Evolutionary conservation across 2,113 vertebrate genomes (phyloP), one percentile per base, ranked within the genome.

Genomic region (Pelusios castaneus): DNA sequence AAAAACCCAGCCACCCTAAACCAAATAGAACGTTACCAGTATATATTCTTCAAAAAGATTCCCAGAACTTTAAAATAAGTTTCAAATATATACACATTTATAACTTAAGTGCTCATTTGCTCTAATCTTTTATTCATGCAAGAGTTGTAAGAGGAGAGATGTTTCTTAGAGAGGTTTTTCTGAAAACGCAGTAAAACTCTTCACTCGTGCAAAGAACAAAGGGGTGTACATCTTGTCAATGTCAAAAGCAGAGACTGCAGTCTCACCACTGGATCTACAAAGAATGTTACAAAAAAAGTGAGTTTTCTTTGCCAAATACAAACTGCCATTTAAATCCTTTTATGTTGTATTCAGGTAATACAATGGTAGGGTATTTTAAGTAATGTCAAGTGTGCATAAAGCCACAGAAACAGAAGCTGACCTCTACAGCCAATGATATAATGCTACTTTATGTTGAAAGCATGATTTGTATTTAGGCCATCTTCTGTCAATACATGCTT

Each of bases 181-280:
- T 4, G 99, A 99, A 95, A 98, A 98, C 2, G 99, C 98, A n/a
- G 99, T 99, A 95, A 99, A 99, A 97, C 99, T 99, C 98, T 99
- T 99, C 97, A 99, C 99, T 90, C 99, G 99, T 96, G 99, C 98
- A 95, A 99, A 99, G 97, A 98, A 98, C 98, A 99, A 97, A 38
- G 99, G 99, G 8, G 99, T 98, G 96, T 99, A 99, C 99, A 99
- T 99, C 97, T 98, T 99, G 98, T 99, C 99, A 63, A 99, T 98
- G 95, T 99, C 99, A 25, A 99, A 99, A 45, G 99, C 97, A 31
- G 99, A 99, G 93, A 99, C 97, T 54, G 99, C 98, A 0, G 99
- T 99, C 98, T 99, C 99, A 88, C 99, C 99, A 49, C 98, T 99
- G 3, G 98, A 98, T 96, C 99, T 99, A 92, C 31, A 97, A 95